Base-by-base conservation (phyloP, 2,888 invertebrate species). In the Trilocha varians region DNA sequence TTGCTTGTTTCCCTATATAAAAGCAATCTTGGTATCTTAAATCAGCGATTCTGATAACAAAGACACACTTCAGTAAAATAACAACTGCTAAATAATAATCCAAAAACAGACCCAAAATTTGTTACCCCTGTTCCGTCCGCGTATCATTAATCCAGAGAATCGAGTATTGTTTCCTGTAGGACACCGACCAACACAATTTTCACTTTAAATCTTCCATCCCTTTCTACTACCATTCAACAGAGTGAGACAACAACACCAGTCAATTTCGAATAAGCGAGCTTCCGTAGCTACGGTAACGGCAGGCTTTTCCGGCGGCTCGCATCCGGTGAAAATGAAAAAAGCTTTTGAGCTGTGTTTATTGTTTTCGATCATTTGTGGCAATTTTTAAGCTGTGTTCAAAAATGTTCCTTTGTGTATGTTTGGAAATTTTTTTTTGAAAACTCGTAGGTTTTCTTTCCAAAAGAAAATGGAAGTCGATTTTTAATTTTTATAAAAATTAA, bases 111-210 rank as follows among this genome's bases (percentile, higher is more conserved):
- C 53, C 52, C 48, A 55, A 46, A 15, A 47, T 58, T 63, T 16
- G 11, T 6, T 18, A 49, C 62, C 59, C 55, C 70, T 69, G 75
- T 37, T 48, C 58, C 63, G 61, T 64, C 70, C 65, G 62, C 64
- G 71, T 58, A 75, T 69, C 78, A 80, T 82, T 84, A 80, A 84
- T 84, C 78, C 77, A 68, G 65, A 57, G 74, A 70, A 78, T 84
- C 78, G 83, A 83, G 83, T 83, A 82, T 82, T 83, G 80, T 82
- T 82, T 84, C 84, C 84, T 78, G 83, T 64, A 57, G 55, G 55
- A 53, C 69, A 69, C 67, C 69, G 67, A 3, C 65, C 67, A 70
- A 62, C 76, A 70, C 78, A 73, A 78, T 77, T 75, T 75, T 63
- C 67, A 71, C 72, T 77, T 74, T 73, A 71, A 72, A 74, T 69